Base-by-base conservation (phyloP, 2,113 vertebrate species). In the Sturnira hondurensis region DNA sequence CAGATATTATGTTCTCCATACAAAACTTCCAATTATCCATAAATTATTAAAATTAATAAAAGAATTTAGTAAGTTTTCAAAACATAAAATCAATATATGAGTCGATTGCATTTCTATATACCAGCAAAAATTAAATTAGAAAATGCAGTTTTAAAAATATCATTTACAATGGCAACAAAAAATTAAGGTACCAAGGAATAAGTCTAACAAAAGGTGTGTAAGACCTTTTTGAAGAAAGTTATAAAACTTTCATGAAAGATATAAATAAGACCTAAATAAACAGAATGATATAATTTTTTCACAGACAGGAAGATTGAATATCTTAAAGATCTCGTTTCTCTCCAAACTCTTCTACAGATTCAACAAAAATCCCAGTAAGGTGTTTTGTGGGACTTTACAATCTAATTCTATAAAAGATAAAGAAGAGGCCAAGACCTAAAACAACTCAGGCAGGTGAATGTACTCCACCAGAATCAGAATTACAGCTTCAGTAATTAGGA, bases 281-380 rank as follows among this genome's bases (percentile, higher is more conserved):
- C 36, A 94, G 70, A 95, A 86, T 38, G 17, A 80, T 5, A 17
- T 50, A 31, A 31, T 52, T 87, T 89, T 63, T 47, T 68, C 54
- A 31, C 45, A 26, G 31, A 54, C 11, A 84, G 17, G 14, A 86
- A 83, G 47, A 77, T 22, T 76, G 19, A 74, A 3, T 89, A 19
- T 28, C 50, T 94, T 92, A 71, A 91, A 65, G 52, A 94, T 63
- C 47, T 77, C 77, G 61, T 43, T 81, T 94, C 67, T 92, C 76
- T n/a, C 58, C 45, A 83, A 82, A 71, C n/a, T 93, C 2, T 84
- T 76, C 7, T 67, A 15, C 6, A 81, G 31, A 43, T 17, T 88
- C 54, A 58, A 43, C 43, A 83, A 89, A 89, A 97, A 89, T 68
- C 33, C 33, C 65, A 81, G 54, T 28, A 85, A 76, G 56, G 22